phyloP scores from a whole-genome alignment of 2,888 invertebrate genomes.

The Tenthredo distinguenda region DNA sequence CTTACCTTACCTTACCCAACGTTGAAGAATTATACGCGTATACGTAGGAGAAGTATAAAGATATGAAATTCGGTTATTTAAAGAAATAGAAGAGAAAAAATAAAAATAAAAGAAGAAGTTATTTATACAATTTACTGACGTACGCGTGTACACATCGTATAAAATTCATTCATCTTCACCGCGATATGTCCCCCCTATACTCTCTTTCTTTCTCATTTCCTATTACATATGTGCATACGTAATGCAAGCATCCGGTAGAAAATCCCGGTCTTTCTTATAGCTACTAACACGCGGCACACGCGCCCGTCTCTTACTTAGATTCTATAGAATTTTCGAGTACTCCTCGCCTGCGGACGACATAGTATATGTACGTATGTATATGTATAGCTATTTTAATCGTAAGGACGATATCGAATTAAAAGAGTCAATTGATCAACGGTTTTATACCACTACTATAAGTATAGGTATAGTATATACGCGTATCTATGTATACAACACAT shows the following conservation, averaged over 20 bases:
- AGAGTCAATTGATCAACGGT: neutral
- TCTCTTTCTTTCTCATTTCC: neutral
- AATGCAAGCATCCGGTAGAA: neutral
- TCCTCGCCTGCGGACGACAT: too few species aligned
- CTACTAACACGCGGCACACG: neutral
- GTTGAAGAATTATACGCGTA: neutral
- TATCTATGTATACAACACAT: rapidly evolving
- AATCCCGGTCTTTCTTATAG: constrained; percentile 1
- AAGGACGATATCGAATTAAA: neutral
- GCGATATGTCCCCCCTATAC: neutral
- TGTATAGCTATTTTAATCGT: neutral
- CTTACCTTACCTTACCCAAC: neutral
- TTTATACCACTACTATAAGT: neutral
- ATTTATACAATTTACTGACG: too few species aligned
- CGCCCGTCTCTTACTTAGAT: too few species aligned
- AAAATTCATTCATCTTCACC: constrained; percentile 1
- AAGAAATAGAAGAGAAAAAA: neutral
- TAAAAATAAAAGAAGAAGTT: neutral
- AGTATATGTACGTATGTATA: too few species aligned
- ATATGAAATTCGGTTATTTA: neutral
- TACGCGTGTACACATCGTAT: neutral
- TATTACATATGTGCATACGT: neutral
- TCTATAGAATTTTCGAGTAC: too few species aligned
- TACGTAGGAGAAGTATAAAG: neutral
- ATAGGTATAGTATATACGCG: neutral